Conservation (phyloP, 2,888 invertebrate species). For the Cephus sareptanus region DNA sequence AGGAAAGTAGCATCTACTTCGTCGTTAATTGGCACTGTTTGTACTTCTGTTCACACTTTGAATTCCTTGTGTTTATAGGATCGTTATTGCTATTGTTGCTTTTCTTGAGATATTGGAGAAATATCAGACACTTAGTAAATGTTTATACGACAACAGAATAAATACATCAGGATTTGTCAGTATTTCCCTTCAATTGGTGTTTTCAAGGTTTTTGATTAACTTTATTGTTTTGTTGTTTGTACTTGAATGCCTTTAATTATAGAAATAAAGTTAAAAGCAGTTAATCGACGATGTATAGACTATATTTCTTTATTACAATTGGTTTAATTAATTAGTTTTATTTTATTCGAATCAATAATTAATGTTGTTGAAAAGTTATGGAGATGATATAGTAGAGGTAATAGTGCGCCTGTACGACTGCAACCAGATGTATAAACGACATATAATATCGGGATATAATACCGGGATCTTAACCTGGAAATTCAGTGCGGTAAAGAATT, state of each 20-base stretch:
- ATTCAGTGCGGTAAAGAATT: not conserved
- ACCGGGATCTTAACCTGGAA: not conserved
- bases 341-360: not conserved
- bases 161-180: not conserved
- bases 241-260: not conserved
- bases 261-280: not conserved
- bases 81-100: not conserved
- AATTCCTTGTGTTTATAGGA: not conserved
- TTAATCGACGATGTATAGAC: no score
- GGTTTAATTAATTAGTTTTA: no score
- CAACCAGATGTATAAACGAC: not conserved
- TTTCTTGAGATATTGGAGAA: not conserved
- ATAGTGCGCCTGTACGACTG: not conserved
- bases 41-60: not conserved
- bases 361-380: not conserved
- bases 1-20: not conserved
- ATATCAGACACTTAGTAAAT: not conserved
- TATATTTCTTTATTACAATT: no score
- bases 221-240: not conserved
- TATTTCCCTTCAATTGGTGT: not conserved
- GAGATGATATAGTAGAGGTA: not conserved
- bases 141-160: not conserved
- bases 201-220: not conserved
- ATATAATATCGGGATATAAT: not conserved
- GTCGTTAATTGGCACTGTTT: not conserved